These are phyloP conservation scores for Peucedramus taeniatus DNA, from an alignment of 2,113 vertebrate genomes.

Conservation along the genomic window DNA sequence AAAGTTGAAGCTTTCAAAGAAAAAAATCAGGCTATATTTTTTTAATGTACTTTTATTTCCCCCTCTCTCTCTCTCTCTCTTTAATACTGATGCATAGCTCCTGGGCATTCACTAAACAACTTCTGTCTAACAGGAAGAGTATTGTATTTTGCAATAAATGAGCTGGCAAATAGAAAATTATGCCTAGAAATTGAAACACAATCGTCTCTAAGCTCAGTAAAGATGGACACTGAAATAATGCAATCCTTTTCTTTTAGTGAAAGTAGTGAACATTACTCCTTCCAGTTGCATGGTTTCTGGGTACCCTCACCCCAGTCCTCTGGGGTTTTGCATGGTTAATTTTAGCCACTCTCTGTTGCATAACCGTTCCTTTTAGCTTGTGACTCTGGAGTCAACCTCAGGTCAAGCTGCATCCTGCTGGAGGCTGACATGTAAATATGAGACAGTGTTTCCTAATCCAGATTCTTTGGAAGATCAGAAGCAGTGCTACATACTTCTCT, in stretches of 20 bases:
- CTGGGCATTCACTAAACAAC: neutral
- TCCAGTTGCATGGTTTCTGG: neutral
- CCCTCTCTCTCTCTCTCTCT: neutral
- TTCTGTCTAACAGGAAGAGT: neutral
- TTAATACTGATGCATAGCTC: neutral
- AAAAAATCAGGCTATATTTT: neutral
- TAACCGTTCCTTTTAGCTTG: constrained; percentile 54
- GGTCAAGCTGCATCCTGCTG: constrained; percentile 40
- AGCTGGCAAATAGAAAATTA: constrained; percentile 28
- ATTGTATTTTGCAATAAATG: constrained; percentile 7
- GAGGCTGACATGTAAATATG: constrained; percentile 27
- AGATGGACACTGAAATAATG: neutral
- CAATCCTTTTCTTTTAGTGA: neutral
- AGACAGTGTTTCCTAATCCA: neutral
- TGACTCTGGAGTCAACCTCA: constrained; percentile 41
- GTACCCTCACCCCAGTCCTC: constrained; percentile 7
- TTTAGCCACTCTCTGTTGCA: constrained; percentile 45
- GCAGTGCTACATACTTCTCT: neutral
- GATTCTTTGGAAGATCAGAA: neutral
- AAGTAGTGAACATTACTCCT: neutral
- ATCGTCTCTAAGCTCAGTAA: neutral
- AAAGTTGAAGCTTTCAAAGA: neutral
- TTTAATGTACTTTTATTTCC: neutral
- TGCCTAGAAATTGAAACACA: neutral
- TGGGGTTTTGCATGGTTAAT: constrained; percentile 16